Base-by-base conservation (phyloP, 2,797 vertebrate genomes). In the Brotula barbata region DNA sequence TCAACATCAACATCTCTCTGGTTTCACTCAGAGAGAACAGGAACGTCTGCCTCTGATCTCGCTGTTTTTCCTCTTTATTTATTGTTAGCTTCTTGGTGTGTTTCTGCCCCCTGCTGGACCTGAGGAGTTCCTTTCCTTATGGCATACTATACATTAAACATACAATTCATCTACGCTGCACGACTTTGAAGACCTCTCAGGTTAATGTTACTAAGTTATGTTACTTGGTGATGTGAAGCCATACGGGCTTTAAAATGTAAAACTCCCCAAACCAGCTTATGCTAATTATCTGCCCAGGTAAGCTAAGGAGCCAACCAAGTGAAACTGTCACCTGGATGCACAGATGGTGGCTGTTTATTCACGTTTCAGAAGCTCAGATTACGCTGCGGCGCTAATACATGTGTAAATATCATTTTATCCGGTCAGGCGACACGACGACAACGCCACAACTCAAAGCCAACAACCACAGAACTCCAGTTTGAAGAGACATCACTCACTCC, bases 391-490 rank as follows among this genome's bases (percentile, higher is more conserved):
- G 10, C 20, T 14, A 58, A 22, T 37, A 5, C 3, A 6, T 31
- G 17, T 17, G 25, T 31, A 16, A n/a, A 16, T 31, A 16, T 16
- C 16, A n/a, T 64, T 39, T 39, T 17, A 0, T 44, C 15, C 19
- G 39, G 20, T 54, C 53, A 44, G 25, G 23, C 19, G 21, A 13
- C 37, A 44, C 16, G 22, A 11, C 12, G 22, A 61, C 7, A 20
- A 21, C 21, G n/a, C n/a, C n/a, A n/a, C n/a, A n/a, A n/a, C n/a
- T n/a, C n/a, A n/a, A n/a, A n/a, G n/a, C n/a, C n/a, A n/a, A 39
- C 22, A 58, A 65, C 67, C 47, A 65, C 62, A 49, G 9, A 52
- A 6, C 13, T 36, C 6, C 8, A 4, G 3, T 48, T 50, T 62
- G 56, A 65, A 44, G 64, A 39, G 60, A 53, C 49, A 53, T 56